phyloP scores from a whole-genome alignment of 2,797 vertebrate genomes.

The Nyctalus aviator region DNA sequence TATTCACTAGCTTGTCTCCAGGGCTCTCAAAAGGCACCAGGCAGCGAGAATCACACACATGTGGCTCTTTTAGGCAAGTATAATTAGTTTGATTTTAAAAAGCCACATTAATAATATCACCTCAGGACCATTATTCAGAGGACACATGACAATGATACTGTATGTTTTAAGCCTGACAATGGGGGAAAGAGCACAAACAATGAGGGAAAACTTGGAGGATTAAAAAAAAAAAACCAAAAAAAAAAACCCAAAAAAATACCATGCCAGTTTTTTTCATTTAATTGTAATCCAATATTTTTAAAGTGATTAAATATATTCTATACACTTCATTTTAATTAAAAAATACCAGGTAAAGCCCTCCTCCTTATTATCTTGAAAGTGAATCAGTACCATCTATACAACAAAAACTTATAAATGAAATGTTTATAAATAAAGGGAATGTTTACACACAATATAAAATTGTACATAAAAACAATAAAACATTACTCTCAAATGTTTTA shows the following conservation, averaged over 20 bases:
- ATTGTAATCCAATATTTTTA: constrained; percentile 70
- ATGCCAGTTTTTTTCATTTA: constrained; percentile 63
- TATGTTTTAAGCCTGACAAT: constrained; percentile 82
- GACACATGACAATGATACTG: constrained; percentile 83
- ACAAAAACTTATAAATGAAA: constrained; percentile 38
- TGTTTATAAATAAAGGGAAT: constrained; percentile 42
- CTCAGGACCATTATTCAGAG: constrained; percentile 84
- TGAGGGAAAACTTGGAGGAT: constrained; percentile 72
- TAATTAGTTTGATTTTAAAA: constrained; percentile 88
- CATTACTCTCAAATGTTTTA: neutral
- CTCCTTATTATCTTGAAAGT: neutral
- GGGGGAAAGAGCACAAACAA: constrained; percentile 70
- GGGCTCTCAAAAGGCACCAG: constrained; percentile 87
- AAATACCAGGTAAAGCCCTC: constrained; percentile 38
- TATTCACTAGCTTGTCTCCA: constrained; percentile 87
- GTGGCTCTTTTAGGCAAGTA: constrained; percentile 86
- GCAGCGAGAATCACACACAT: constrained; percentile 86
- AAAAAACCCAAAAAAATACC: neutral
- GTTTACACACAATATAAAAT: constrained; percentile 53
- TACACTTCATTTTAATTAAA: constrained; percentile 56
- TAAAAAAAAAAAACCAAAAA: constrained; percentile 53
- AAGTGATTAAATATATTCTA: constrained; percentile 66
- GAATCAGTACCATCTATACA: constrained; percentile 29
- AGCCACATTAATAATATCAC: constrained; percentile 87
- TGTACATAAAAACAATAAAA: constrained; percentile 64